Base-by-base conservation (phyloP, 2,797 vertebrate species). In the Rhyacichthys aspro region DNA sequence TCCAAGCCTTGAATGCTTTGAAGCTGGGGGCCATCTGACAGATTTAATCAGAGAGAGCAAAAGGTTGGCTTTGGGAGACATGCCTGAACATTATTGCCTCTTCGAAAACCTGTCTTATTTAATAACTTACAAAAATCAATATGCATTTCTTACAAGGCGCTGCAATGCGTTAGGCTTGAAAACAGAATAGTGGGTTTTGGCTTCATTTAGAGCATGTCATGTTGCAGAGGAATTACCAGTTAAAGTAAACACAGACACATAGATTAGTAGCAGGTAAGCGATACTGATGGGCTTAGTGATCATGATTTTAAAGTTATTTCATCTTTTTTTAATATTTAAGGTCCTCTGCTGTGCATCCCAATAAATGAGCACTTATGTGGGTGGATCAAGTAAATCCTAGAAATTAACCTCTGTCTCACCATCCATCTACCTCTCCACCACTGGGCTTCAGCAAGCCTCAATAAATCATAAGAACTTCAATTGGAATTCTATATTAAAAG, bases 1-100 rank as follows among this genome's bases (percentile, higher is more conserved):
- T 74, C 70, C 59, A 68, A 59, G 63, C 77, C 66, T 78, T 79
- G 80, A 89, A 84, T 1, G 44, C 60, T 79, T 76, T 62, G 28
- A 63, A 58, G 79, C 78, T 70, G 59, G 38, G 57, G 66, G 67
- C 69, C 63, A 43, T 39, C 48, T 43, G 63, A 85, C 46, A 63
- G 58, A 61, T 76, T 68, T 55, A 70, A 66, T 76, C 62, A 69
- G 50, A 42, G 38, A 48, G 23, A 67, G 55, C 38, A 42, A 14
- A 59, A 62, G 50, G 53, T 61, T 56, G 56, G 43, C 45, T 49
- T 17, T 33, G 45, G 46, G 38, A 44, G 33, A 15, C 18, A 11
- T 3, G 14, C 44, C 5, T 10, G 14, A 12, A 19, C 12, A 69
- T 61, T 71, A 58, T 66, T 73, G 37, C 57, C 50, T 67, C 50